Conservation (phyloP, 2,888 invertebrate species). For the Oeneis ivallda region DNA sequence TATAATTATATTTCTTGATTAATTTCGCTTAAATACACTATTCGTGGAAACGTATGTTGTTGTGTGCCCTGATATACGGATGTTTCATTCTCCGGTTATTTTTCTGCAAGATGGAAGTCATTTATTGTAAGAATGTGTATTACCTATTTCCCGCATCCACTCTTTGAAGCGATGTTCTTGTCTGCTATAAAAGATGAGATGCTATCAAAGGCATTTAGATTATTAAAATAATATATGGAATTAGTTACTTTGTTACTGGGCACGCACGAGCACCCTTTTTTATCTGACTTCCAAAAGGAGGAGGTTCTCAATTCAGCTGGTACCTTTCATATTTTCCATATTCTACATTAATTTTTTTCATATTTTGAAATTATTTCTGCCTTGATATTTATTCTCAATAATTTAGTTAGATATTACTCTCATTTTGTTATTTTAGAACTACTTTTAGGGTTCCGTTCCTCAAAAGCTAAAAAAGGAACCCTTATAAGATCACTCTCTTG, state of each 20-base stretch:
- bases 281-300: too few species aligned
- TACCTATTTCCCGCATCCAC: constrained; percentile 24
- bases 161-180: constrained; percentile 20
- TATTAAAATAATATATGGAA: constrained; percentile 11
- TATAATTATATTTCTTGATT: too few species aligned
- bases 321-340: too few species aligned
- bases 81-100: constrained; percentile 28
- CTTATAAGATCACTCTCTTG: too few species aligned
- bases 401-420: too few species aligned
- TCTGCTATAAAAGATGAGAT: constrained; percentile 17
- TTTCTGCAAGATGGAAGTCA: constrained; percentile 30
- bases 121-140: constrained; percentile 26
- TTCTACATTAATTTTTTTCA: neutral
- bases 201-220: constrained; percentile 16
- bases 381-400: too few species aligned
- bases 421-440: too few species aligned
- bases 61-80: constrained; percentile 26
- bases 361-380: neutral
- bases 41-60: constrained; percentile 16
- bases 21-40: constrained; percentile 1
- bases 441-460: too few species aligned
- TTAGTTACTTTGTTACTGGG: neutral
- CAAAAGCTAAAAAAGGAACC: too few species aligned
- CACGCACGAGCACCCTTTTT: neutral
- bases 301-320: too few species aligned